These are phyloP conservation scores for Hipposideros armiger DNA, from an alignment of 2,113 vertebrate genomes.

Conservation along the genomic window DNA sequence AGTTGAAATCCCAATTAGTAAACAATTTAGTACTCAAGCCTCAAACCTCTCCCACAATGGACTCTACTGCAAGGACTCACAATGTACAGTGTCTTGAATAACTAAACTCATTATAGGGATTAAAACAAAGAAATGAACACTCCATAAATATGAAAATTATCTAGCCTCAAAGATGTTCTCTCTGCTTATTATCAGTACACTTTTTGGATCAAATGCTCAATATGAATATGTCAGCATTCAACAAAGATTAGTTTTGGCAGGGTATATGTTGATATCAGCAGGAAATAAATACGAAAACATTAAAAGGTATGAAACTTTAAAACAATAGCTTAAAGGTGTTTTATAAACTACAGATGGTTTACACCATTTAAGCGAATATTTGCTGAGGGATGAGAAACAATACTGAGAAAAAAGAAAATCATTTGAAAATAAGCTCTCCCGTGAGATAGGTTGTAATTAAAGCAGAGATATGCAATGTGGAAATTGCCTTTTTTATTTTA, in stretches of 20 bases:
- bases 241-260: conserved; percentile 88
- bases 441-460: conserved; percentile 85
- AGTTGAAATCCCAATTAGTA: conserved; percentile 69
- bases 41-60: conserved; percentile 69
- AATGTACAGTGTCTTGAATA: conserved; percentile 53
- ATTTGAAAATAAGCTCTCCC: conserved; percentile 81
- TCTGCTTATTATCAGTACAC: conserved; percentile 86
- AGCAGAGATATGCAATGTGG: conserved; percentile 73
- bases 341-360: conserved; percentile 89
- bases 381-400: conserved; percentile 84
- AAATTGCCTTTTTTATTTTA: conserved; percentile 47
- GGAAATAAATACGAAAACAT: conserved; percentile 89
- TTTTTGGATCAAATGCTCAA: conserved; percentile 86
- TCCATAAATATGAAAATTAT: conserved; percentile 88
- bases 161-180: conserved; percentile 85
- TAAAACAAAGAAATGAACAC: conserved; percentile 83
- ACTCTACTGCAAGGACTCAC: conserved; percentile 70
- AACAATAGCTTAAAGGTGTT: conserved; percentile 90
- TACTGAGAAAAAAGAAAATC: conserved; percentile 63
- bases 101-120: conserved; percentile 69
- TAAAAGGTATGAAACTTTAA: conserved; percentile 89
- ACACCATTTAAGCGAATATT: conserved; percentile 80
- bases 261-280: conserved; percentile 87
- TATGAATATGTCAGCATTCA: conserved; percentile 86
- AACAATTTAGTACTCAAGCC: conserved; percentile 31